phyloP scores from a whole-genome alignment of 1,140 invertebrate species.

The Microplitis mediator region DNA sequence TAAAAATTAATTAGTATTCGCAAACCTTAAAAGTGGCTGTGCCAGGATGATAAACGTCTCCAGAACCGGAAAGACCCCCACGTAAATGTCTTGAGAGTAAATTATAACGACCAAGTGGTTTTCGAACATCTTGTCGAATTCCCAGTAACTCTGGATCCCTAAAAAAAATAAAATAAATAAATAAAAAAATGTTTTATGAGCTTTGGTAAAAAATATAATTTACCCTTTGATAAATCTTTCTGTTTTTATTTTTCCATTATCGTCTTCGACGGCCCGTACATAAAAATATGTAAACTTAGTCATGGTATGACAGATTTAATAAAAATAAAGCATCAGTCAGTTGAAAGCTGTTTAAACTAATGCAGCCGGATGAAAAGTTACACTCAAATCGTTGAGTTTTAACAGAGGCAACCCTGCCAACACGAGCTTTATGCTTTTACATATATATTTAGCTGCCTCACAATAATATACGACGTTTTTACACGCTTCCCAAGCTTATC shows the following conservation, averaged over 20 bases:
- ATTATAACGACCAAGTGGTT: slow-evolving; percentile 46
- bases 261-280: slow-evolving; percentile 39
- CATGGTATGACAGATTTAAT: slow-evolving; percentile 27
- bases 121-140: slow-evolving; percentile 37
- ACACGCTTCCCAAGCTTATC: neutral
- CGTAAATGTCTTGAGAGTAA: slow-evolving; percentile 45
- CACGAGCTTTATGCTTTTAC: neutral
- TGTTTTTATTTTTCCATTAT: slow-evolving; percentile 32
- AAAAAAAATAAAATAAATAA: neutral
- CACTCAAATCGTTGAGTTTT: neutral
- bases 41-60: slow-evolving; percentile 50
- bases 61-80: slow-evolving; percentile 50
- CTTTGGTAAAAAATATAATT: slow-evolving; percentile 25
- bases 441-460: slow-evolving; percentile 10
- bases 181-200: too few relatives aligned
- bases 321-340: neutral
- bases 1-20: slow-evolving; percentile 20
- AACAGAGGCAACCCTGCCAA: neutral
- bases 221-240: slow-evolving; percentile 51
- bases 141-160: slow-evolving; percentile 38
- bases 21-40: slow-evolving; percentile 49
- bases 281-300: slow-evolving; percentile 51
- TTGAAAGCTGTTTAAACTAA: neutral
- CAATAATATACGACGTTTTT: neutral
- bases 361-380: neutral